Percentiles rank a stretch among this genome's conserved stretches.
Conservation (phyloP, 2,888 invertebrate species). For the Galerucella pusilla region DNA sequence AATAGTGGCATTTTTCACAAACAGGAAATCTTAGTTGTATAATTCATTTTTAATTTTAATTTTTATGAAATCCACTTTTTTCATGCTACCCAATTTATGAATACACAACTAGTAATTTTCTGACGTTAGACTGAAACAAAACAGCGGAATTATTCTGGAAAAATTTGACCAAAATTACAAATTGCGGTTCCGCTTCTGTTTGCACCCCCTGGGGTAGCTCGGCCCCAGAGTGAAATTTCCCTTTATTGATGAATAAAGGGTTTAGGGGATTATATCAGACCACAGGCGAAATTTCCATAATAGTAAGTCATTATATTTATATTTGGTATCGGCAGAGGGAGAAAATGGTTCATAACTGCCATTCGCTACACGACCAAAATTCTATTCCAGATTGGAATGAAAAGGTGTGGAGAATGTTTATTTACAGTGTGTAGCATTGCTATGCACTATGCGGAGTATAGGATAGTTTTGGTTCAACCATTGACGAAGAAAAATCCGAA, state of each 20-base stretch:
- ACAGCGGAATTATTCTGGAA: background rate
- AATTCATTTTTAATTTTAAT: no score
- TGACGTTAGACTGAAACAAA: background rate
- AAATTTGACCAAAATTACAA: constrained; percentile 9
- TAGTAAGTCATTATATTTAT: background rate
- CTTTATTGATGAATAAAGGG: constrained; percentile 11
- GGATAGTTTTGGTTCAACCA: no score
- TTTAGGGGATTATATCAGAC: constrained; percentile 6
- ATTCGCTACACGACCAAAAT: background rate
- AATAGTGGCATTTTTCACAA: no score
- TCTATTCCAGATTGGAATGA: no score
- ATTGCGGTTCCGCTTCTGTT: constrained; percentile 5
- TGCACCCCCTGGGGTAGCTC: background rate
- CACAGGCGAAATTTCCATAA: constrained; percentile 3
- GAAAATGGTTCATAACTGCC: background rate
- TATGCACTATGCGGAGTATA: no score
- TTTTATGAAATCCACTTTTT: no score
- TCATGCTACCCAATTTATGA: background rate
- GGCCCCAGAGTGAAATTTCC: background rate
- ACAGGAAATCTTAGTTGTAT: no score
- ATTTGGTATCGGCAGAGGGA: background rate
- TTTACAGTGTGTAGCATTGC: no score
- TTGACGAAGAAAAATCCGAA: no score
- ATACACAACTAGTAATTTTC: background rate
- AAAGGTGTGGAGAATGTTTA: no score